Percentiles rank a stretch among this genome's conserved stretches.
Evolutionary conservation across 2,888 invertebrate species (phyloP).

Genomic region (Lithophane ornitopus): DNA sequence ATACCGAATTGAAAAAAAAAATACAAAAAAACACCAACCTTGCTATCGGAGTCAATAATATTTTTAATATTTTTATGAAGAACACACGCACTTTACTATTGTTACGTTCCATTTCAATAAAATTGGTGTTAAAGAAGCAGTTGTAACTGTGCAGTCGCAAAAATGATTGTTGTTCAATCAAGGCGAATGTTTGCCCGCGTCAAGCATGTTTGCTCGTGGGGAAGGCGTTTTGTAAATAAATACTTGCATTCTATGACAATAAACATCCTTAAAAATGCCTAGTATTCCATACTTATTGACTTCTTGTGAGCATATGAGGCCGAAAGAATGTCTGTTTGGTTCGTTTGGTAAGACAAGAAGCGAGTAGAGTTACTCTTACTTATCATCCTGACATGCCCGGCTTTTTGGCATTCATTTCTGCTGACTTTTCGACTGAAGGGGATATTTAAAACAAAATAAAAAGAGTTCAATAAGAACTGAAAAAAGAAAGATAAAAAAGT

Average conservation of each 20-base stretch:
- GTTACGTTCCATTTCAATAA: slow-evolving; percentile 48
- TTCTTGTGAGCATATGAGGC: neutral
- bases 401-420: neutral
- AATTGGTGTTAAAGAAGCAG: slow-evolving; percentile 1
- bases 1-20: neutral
- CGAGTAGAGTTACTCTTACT: neutral
- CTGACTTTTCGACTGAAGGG: neutral
- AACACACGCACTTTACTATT: slow-evolving; percentile 51
- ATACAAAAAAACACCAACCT: slow-evolving; percentile 69
- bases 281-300: neutral
- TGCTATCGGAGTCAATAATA: slow-evolving; percentile 66
- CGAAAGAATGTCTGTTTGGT: neutral
- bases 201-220: neutral
- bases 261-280: slow-evolving; percentile 46
- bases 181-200: slow-evolving; percentile 27
- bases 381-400: neutral
- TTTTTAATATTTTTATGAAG: slow-evolving; percentile 67
- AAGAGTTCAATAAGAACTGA: neutral
- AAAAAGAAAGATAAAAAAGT: neutral
- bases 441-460: neutral
- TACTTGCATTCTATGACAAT: slow-evolving; percentile 26
- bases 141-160: slow-evolving; percentile 1
- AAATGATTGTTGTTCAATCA: slow-evolving; percentile 38
- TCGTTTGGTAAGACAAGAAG: neutral
- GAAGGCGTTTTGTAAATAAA: slow-evolving; percentile 43